Evolutionary conservation across 2,888 invertebrate genomes (phyloP).

Genomic region (Pristionchus fissidentatus): DNA sequence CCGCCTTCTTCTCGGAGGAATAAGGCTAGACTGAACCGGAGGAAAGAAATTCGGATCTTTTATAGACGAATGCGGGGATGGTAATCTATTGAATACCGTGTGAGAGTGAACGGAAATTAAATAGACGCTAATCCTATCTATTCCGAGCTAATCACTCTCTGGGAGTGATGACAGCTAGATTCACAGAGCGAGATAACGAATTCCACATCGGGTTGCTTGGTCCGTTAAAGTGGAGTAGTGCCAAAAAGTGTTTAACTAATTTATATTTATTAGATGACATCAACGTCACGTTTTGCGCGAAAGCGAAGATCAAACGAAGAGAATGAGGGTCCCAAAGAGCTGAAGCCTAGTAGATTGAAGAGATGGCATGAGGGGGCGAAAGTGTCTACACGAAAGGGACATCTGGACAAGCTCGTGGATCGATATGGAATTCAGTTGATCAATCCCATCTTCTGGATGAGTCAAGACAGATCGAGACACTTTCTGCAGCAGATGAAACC

Average conservation of each 20-base stretch:
- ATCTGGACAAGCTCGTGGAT: constrained; percentile 64
- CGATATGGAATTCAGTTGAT: constrained; percentile 81
- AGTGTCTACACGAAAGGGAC: constrained; percentile 60
- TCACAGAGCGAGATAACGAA: too few relatives aligned
- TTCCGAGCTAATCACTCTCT: too few relatives aligned
- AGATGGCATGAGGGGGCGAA: constrained; percentile 19
- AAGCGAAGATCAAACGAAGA: constrained; percentile 24
- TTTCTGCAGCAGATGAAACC: constrained; percentile 86
- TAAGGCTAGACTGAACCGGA: too few relatives aligned
- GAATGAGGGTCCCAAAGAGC: background rate
- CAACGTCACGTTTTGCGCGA: background rate
- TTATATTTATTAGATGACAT: constrained; percentile 6
- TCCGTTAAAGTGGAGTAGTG: too few relatives aligned
- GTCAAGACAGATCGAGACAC: constrained; percentile 91
- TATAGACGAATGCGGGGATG: too few relatives aligned
- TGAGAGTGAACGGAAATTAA: too few relatives aligned
- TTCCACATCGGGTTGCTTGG: too few relatives aligned
- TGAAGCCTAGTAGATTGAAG: background rate
- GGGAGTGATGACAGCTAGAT: too few relatives aligned
- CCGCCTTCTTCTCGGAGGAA: too few relatives aligned
- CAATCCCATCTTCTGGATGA: constrained; percentile 93
- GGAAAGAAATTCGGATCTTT: too few relatives aligned
- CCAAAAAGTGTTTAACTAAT: background rate
- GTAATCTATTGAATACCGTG: too few relatives aligned
- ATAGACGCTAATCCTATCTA: too few relatives aligned